Evolutionary conservation across 2,113 vertebrate species (phyloP), one percentile per base, ranked within the genome.

Genomic region (Carassius carassius): DNA sequence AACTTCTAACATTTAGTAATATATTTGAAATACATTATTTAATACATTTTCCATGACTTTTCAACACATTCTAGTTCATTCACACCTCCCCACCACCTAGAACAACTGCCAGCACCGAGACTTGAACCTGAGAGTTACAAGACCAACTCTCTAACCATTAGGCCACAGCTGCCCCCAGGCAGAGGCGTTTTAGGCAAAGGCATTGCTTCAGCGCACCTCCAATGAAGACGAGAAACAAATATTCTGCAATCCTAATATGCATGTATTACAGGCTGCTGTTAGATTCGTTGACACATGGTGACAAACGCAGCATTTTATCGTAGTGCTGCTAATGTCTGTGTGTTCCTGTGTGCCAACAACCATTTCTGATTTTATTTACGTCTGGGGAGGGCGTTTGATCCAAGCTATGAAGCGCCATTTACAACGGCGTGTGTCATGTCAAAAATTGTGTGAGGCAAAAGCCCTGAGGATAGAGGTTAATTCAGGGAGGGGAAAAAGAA

Each of bases 391-490:
- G 58, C 51, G 88, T 89, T 88, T 90, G 86, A 89, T 89, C 73
- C 17, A 9, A 65, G 85, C 80, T 89, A 72, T 83, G 81, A 90
- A 87, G 84, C 78, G 87, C 88, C 32, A 78, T 86, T 89, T 88
- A 87, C 86, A 86, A 86, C 83, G n/a, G 58, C 60, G 56, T n/a
- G 56, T 87, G 79, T 89, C 79, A 86, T 86, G 81, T 89, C 76
- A 90, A 90, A 90, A 80, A 78, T 76, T 85, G 62, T 84, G 86
- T 69, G 84, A 90, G 80, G 80, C 79, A 83, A 89, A 86, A 86
- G 85, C 90, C 86, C 89, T 37, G 84, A 90, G 89, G 87, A 92
- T 81, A 87, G 81, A 88, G 88, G 90, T 90, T 91, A 90, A 88
- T 88, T 84, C 44, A 72, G 85, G 35, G 37, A 81, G 86, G 75